Percentiles rank a stretch among this genome's conserved stretches.
Evolutionary conservation across 2,113 vertebrate genomes (phyloP).

Genomic region (Coptodon bakossiorum): DNA sequence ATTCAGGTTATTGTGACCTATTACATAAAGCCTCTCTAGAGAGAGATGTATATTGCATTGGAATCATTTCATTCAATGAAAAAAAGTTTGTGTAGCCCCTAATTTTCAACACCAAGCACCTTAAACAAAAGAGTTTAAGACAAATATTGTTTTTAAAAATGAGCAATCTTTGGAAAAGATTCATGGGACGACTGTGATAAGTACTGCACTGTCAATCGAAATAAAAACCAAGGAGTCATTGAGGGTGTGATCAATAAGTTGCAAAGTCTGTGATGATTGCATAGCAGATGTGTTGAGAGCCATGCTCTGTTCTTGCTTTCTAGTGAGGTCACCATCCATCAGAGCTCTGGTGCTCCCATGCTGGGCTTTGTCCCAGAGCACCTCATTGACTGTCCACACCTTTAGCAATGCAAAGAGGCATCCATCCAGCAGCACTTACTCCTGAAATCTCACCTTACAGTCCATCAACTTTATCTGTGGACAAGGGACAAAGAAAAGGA

Average conservation of each 20-base stretch:
- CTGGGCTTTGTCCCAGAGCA: slow-evolving; percentile 74
- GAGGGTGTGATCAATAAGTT: not conserved
- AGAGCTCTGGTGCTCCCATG: slow-evolving; percentile 67
- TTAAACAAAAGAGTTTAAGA: not conserved
- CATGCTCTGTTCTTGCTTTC: not conserved
- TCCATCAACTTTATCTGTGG: slow-evolving; percentile 70
- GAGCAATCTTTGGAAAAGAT: not conserved
- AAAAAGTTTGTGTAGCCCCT: not conserved
- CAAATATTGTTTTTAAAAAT: not conserved
- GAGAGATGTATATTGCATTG: not conserved
- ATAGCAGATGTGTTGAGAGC: not conserved
- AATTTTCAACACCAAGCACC: not conserved
- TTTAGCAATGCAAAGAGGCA: slow-evolving; percentile 12
- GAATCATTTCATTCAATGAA: not conserved
- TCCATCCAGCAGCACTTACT: not conserved
- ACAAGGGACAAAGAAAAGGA: not conserved
- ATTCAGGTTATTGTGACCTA: not conserved
- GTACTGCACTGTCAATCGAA: not conserved
- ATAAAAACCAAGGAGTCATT: not conserved
- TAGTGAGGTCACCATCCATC: slow-evolving; percentile 70
- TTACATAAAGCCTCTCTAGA: not conserved
- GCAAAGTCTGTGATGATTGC: not conserved
- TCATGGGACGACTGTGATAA: not conserved
- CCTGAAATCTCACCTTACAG: slow-evolving; percentile 66
- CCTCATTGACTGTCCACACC: slow-evolving; percentile 77